A percentile compares a stretch with the other conserved stretches of the same genome.
Evolutionary conservation across 1,140 invertebrate genomes (phyloP).

Genomic region (Idris sp.): DNA sequence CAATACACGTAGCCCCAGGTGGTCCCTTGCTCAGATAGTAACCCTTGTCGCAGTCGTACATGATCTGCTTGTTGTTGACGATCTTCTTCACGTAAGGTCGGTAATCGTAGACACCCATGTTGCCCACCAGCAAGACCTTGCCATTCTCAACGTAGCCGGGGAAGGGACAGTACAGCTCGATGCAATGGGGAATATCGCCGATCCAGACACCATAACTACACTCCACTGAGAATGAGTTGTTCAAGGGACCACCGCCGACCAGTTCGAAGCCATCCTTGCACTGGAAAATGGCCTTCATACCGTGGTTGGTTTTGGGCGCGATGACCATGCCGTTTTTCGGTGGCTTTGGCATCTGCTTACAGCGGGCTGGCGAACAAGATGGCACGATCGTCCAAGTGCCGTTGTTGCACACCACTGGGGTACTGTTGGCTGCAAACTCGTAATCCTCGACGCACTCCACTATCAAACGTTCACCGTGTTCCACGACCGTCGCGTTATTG

Average conservation of each 20-base stretch:
- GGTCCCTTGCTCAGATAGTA: conserved; percentile 92
- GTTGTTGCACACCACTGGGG: conserved; percentile 92
- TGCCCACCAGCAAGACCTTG: conserved; percentile 94
- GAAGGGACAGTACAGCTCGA: conserved; percentile 96
- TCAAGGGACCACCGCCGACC: conserved; percentile 80
- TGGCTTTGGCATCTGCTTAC: conserved; percentile 91
- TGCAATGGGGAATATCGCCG: conserved; percentile 88
- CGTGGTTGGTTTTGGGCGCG: conserved; percentile 96
- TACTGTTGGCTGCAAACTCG: conserved; percentile 88
- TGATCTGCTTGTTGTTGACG: conserved; percentile 96
- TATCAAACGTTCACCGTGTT: conserved; percentile 90
- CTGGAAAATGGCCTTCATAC: conserved; percentile 93
- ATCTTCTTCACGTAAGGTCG: conserved; percentile 94
- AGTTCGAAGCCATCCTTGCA: conserved; percentile 95
- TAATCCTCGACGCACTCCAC: conserved; percentile 93
- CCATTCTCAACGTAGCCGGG: conserved; percentile 94
- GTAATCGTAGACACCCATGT: conserved; percentile 98
- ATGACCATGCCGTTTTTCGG: conserved; percentile 96
- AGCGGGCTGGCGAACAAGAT: conserved; percentile 91
- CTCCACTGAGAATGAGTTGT: conserved; percentile 81
- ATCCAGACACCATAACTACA: conserved; percentile 97
- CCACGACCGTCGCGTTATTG: conserved; percentile 82
- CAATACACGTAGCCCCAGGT: conserved; percentile 94
- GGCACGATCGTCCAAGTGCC: conserved; percentile 97
- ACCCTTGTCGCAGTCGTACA: conserved; percentile 96